Conservation (phyloP, 2,113 vertebrate genomes). For the Struthidea cinerea region DNA sequence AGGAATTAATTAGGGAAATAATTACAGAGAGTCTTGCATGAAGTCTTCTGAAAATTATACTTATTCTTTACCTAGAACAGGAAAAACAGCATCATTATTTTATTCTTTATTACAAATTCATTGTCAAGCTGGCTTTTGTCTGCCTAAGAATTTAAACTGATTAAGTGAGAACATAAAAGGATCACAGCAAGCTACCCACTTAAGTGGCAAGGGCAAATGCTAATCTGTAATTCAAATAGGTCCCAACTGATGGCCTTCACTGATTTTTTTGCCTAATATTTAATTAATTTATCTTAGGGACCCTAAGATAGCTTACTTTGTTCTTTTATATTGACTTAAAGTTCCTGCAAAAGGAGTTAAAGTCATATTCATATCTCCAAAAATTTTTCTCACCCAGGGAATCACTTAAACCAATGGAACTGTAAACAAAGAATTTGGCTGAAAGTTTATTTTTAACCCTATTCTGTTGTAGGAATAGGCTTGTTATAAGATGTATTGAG, state of each 20-base stretch:
- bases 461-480: background rate
- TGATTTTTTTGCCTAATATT: background rate
- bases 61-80: background rate
- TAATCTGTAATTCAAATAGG: slow-evolving; percentile 1
- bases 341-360: background rate
- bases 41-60: background rate
- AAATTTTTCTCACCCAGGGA: background rate
- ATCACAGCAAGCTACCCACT: background rate
- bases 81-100: background rate
- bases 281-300: background rate
- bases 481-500: background rate
- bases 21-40: background rate
- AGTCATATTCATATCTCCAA: background rate
- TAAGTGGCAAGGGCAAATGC: background rate
- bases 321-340: background rate
- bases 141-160: background rate
- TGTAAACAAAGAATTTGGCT: background rate
- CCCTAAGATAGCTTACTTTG: background rate
- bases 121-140: background rate
- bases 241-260: background rate
- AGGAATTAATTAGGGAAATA: background rate
- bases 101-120: background rate
- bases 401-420: background rate
- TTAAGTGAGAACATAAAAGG: background rate
- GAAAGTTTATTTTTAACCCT: background rate